phyloP scores from a whole-genome alignment of 2,888 invertebrate genomes.

The Vannuccia rotundouncinata region DNA sequence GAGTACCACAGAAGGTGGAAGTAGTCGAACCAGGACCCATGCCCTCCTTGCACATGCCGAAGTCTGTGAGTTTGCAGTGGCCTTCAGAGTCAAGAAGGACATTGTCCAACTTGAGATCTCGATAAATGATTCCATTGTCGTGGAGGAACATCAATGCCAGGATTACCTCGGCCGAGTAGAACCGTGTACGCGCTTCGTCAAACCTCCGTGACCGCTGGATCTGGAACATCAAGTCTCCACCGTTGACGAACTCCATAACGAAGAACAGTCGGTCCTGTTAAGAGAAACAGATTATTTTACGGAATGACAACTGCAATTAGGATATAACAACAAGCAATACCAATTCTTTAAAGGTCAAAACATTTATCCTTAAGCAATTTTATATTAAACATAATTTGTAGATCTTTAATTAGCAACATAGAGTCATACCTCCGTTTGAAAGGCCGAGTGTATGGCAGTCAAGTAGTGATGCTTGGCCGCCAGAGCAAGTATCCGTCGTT shows the following conservation, averaged over 20 bases:
- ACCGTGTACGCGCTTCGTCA: constrained; percentile 83
- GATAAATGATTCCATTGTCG: constrained; percentile 88
- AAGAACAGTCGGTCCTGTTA: constrained; percentile 81
- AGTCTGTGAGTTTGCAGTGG: constrained; percentile 59
- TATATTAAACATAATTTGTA: too few relatives aligned
- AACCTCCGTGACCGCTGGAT: constrained; percentile 95
- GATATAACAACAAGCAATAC: too few relatives aligned
- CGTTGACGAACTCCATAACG: constrained; percentile 99
- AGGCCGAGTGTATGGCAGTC: constrained; percentile 90
- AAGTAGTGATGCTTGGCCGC: constrained; percentile 97
- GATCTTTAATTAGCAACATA: too few relatives aligned
- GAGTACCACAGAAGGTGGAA: constrained; percentile 97
- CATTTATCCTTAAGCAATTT: too few relatives aligned
- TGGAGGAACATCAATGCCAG: constrained; percentile 93
- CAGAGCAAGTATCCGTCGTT: constrained; percentile 87
- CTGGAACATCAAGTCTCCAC: constrained; percentile 86
- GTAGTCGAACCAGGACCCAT: constrained; percentile 75
- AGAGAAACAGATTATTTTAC: too few relatives aligned
- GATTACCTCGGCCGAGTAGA: constrained; percentile 97
- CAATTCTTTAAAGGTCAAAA: too few relatives aligned
- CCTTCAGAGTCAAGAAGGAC: constrained; percentile 91
- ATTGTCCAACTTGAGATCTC: constrained; percentile 94
- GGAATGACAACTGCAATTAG: too few relatives aligned
- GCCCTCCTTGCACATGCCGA: constrained; percentile 96
- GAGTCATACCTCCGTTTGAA: constrained; percentile 85